Base-by-base conservation (phyloP, 2,888 invertebrate species). In the Harmothoe impar region DNA sequence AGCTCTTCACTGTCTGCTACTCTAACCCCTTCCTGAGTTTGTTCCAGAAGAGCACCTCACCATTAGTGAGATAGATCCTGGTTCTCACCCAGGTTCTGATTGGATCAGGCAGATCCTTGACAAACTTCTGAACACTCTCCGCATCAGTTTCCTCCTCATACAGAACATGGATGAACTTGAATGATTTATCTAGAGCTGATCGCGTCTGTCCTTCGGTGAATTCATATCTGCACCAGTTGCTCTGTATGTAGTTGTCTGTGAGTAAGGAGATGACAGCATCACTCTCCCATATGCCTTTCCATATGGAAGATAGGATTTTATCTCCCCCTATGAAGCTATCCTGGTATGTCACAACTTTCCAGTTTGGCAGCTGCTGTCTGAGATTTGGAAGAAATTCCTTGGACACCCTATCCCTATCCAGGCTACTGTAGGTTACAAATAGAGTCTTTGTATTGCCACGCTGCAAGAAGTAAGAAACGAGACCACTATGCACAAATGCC, bases 221-320 rank as follows among this genome's bases (percentile, higher is more conserved):
- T 15, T 62, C 62, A 62, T 62, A 62, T 15, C 62, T 62, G n/a
- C 62, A 62, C 62, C 62, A 62, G 3, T 20, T 3, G 15, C 62
- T 62, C 62, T 62, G 20, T 3, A 62, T 15, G 15, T 62, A 62
- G 15, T 62, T 62, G 23, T n/a, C 15, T 3, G 62, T 62, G 1
- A 62, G 20, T 15, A 62, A 62, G n/a, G 62, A 20, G 3, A 62
- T 20, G n/a, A 62, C 62, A 7, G 62, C 62, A 62, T n/a, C 23
- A 62, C 20, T 62, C n/a, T 62, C 62, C 62, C 62, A 62, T 62
- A 62, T 62, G 7, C 62, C 62, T 15, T 62, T 62, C 62, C 62
- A 62, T 3, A 62, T 62, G n/a, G 62, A 62, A 20, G 62, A n/a
- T 20, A 62, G n/a, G 62, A 62, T 20, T 62, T 62, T 62, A n/a